phyloP scores from a whole-genome alignment of 2,797 vertebrate species.

The Leuciscus waleckii region DNA sequence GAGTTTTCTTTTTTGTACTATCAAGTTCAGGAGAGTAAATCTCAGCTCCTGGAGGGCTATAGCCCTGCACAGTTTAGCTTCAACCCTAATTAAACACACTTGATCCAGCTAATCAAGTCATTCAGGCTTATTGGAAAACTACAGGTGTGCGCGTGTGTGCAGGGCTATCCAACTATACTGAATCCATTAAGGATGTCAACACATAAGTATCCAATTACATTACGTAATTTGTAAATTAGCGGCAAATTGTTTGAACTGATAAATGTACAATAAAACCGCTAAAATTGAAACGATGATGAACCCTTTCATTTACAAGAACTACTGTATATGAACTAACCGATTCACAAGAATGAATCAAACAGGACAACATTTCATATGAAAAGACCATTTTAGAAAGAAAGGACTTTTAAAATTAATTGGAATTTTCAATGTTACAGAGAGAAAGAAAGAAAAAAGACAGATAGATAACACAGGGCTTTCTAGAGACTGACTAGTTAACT shows the following conservation, averaged over 20 bases:
- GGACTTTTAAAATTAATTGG: background rate
- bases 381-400: background rate
- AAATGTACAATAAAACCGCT: background rate
- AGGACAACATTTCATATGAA: background rate
- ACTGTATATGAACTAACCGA: background rate
- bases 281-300: no score
- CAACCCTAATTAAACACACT: background rate
- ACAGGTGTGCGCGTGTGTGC: no score
- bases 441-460: background rate
- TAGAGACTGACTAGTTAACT: background rate
- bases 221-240: background rate
- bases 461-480: background rate
- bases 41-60: background rate
- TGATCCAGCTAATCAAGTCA: background rate
- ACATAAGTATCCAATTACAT: background rate
- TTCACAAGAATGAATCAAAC: background rate
- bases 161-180: background rate
- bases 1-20: background rate
- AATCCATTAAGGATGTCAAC: background rate
- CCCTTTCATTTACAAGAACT: background rate
- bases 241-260: background rate
- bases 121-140: background rate
- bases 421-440: background rate
- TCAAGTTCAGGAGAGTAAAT: background rate
- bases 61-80: background rate